Evolutionary conservation across 2,797 vertebrate genomes (phyloP).

Genomic region (Onychomys leucogaster): DNA sequence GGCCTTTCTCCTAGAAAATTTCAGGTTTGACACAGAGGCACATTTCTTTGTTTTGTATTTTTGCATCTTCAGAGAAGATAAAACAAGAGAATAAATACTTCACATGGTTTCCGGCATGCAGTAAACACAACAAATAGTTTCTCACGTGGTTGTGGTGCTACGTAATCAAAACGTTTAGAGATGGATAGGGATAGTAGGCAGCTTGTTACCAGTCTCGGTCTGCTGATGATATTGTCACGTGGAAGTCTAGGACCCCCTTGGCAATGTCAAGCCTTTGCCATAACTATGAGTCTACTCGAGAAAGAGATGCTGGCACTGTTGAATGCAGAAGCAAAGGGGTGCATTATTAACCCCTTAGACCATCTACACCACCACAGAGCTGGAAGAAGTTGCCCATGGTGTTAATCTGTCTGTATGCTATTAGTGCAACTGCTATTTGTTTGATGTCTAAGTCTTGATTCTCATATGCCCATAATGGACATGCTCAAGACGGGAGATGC

Average conservation of each 20-base stretch:
- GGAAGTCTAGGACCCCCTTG: background rate
- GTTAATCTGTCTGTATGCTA: accelerated
- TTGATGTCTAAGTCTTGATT: background rate
- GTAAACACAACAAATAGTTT: background rate
- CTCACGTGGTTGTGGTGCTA: background rate
- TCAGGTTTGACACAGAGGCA: background rate
- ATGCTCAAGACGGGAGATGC: background rate
- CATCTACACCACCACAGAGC: accelerated
- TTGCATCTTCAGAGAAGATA: background rate
- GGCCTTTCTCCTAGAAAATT: background rate
- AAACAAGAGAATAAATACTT: background rate
- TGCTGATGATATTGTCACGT: too few species aligned
- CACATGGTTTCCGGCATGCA: background rate
- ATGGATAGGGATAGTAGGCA: background rate
- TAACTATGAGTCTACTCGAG: background rate
- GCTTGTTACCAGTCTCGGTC: background rate
- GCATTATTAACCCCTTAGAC: background rate
- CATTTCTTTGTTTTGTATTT: background rate
- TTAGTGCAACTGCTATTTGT: background rate
- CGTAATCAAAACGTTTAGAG: background rate
- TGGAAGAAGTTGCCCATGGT: accelerated
- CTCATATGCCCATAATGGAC: background rate
- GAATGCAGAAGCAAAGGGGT: accelerated
- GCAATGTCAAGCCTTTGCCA: background rate
- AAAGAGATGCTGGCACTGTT: background rate